Evolutionary conservation across 2,797 vertebrate genomes (phyloP), one percentile per base, ranked within the genome.

Genomic region (Tinamus major): DNA sequence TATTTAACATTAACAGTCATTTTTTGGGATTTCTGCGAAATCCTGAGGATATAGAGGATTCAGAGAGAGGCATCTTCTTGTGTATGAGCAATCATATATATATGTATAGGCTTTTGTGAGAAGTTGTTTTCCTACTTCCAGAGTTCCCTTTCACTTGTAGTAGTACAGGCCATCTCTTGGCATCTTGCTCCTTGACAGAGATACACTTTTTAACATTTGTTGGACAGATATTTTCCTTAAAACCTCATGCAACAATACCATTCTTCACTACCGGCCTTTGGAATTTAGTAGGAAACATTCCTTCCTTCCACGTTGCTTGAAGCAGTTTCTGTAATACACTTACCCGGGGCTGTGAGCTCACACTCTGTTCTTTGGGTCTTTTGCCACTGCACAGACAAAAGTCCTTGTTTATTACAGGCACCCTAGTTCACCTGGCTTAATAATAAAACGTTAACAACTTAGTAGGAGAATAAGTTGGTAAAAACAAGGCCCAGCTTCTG

Each of bases 151-250:
- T 15, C 46, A 3, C 2, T 14, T 77, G n/a, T 76, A 46, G 46
- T 39, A 67, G 12, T 72, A 81, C 61, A 79, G 33, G 71, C 10
- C 13, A 58, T 29, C 8, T 72, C 19, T 24, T 69, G 63, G 15
- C 8, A 61, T 35, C 48, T 19, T 56, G 1, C 14, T 88, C 10
- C 16, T 85, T 74, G 35, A n/a, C 41, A 81, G 33, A 64, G n/a
- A 15, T 84, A 5, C 5, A 7, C 1, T 31, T 2, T 62, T 80
- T 71, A 1, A 0, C 46, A 26, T 35, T 80, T n/a, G 6, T 33
- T 51, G 15, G n/a, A 41, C 7, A 75, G 17, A 56, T 37, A 6
- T 48, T 76, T 88, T 86, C 5, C 0, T 58, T 71, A 61, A 16
- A 78, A 7, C 7, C 23, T 85, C 46, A 8, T 27, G 26, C n/a